Evolutionary conservation across 2,797 vertebrate species (phyloP), one percentile per base, ranked within the genome.

Genomic region (Lates japonicus): DNA sequence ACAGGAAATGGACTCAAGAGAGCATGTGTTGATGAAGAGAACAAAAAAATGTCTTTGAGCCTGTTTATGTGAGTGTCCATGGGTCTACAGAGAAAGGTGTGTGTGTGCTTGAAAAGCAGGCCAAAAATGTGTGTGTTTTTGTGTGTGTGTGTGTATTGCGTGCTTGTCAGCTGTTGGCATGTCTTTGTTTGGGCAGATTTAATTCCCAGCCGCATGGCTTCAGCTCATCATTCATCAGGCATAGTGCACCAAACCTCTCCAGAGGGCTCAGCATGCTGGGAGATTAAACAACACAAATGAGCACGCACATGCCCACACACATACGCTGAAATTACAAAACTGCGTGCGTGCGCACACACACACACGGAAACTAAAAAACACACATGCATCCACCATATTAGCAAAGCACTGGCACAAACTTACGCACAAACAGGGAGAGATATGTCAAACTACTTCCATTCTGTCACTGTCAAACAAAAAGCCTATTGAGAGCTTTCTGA

Each of bases 201-300:
- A 91, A 93, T 91, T 91, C 86, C 85, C 84, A 81, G 80, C 85
- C 74, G 83, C 90, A 87, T 74, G 82, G 88, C 85, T 91, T 80
- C 69, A 65, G 89, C 90, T 95, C 93, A 92, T 93, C 90, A 93
- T 92, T 94, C 91, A 93, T 88, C 90, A 92, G 78, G 76, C 91
- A 78, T 86, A 88, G 87, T 77, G 81, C 85, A 89, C 81, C 85
- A 83, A 87, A 87, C 77, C 84, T 80, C 91, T 90, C 88, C 86
- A 78, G 91, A 88, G 90, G 88, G 86, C 88, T 81, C 70, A 64
- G 81, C 85, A 87, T 89, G 85, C 89, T 84, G 88, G 88, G 86
- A 93, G 89, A 94, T 91, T 90, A 93, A 88, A 85, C 88, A 90
- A 89, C 74, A 78, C 78, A 88, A 89, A 91, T 72, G 82, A 87